Base-by-base conservation (phyloP, 2,888 invertebrate species). In the Pseudococcus viburni region DNA sequence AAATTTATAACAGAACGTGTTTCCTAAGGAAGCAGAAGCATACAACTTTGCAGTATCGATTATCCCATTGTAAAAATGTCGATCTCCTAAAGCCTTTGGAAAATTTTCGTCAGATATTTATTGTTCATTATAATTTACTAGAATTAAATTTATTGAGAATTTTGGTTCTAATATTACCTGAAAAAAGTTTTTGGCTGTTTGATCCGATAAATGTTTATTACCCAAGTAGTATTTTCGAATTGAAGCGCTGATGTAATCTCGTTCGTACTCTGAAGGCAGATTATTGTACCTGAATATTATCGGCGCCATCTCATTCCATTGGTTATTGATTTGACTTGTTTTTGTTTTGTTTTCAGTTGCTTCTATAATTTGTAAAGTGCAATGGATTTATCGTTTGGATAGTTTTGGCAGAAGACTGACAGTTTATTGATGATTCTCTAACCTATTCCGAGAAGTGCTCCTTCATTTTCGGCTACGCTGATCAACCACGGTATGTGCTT, bases 31-130 rank as follows among this genome's bases (percentile, higher is more conserved):
- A 73, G 17, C 26, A 15, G 15, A 3, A 0, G 73, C 33, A 39
- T 73, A 33, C 33, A 73, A 5, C 39, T 73, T 73, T 33, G 73
- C 33, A 15, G 73, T 33, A 5, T 26, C 15, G 17, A 33, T 73
- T 15, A 73, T 73, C 9, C 73, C 73, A 17, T 73, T 26, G 15
- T 33, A 33, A 73, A 73, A 73, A 39, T 73, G 33, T 11, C 73
- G 73, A 73, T 73, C 73, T 73, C 73, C 73, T 33, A 73, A 33
- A 15, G 73, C 73, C 33, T 73, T 73, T 15, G 33, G 15, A 73
- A 33, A 15, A 33, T 6, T 17, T 22, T 26, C 17, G 17, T 33
- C 19, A 11, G 9, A 22, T 33, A 33, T n/a, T n/a, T n/a, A n/a
- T 33, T 1, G 3, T 33, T 33, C 26, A 6, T 22, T 19, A 1